These are phyloP conservation scores for Todus mexicanus DNA, from an alignment of 2,797 vertebrate genomes.

Conservation along the genomic window DNA sequence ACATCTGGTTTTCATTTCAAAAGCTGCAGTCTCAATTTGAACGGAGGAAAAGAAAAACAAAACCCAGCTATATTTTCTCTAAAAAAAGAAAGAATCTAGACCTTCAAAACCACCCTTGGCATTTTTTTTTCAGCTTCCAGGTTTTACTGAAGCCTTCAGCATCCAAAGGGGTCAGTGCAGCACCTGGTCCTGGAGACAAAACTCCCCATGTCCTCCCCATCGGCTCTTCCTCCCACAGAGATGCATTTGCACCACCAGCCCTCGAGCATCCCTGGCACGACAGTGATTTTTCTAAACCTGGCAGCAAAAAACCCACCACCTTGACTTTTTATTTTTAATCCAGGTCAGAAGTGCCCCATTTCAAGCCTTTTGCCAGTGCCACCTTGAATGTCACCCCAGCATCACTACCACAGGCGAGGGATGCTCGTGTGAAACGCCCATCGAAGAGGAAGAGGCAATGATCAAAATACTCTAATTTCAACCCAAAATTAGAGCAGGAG, in stretches of 20 bases:
- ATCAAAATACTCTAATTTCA: neutral
- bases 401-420: fast-evolving
- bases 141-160: neutral
- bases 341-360: neutral
- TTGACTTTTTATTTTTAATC: neutral
- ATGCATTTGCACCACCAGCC: neutral
- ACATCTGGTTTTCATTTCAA: neutral
- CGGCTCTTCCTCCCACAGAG: fast-evolving
- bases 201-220: fast-evolving
- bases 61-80: neutral
- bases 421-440: fast-evolving
- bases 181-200: neutral
- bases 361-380: neutral
- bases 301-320: neutral
- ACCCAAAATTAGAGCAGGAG: neutral
- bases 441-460: fast-evolving
- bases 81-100: neutral
- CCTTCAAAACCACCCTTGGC: neutral
- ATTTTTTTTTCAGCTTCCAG: neutral
- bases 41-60: neutral
- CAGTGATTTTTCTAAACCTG: neutral
- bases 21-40: neutral
- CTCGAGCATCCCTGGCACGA: fast-evolving
- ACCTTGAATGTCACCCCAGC: fast-evolving
- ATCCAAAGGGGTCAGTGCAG: neutral